Conservation (phyloP, 2,797 vertebrate genomes). For the Micromesistius poutassou region DNA sequence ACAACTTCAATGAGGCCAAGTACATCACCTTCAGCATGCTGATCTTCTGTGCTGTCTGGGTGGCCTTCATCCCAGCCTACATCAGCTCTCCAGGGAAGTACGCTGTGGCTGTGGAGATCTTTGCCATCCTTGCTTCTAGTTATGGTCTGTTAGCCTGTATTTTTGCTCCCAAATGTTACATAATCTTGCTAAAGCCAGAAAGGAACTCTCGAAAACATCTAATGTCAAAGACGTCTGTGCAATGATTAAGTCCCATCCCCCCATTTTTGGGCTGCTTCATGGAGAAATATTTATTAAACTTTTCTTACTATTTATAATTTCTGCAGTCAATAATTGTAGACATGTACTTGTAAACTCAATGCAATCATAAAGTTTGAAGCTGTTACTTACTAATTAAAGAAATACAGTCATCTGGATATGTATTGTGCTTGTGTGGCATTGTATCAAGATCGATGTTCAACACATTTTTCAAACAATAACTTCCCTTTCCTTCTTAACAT, state of each 20-base stretch:
- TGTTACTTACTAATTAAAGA: neutral
- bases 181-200: slow-evolving; percentile 54
- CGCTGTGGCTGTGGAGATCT: slow-evolving; percentile 74
- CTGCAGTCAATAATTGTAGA: neutral
- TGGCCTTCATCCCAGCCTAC: slow-evolving; percentile 76
- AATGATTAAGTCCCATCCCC: neutral
- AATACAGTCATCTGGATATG: neutral
- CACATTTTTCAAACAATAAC: neutral
- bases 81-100: slow-evolving; percentile 79
- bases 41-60: slow-evolving; percentile 78
- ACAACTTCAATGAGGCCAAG: slow-evolving; percentile 77
- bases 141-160: slow-evolving; percentile 75
- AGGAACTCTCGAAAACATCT: slow-evolving; percentile 53
- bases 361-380: neutral
- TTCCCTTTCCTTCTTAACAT: neutral
- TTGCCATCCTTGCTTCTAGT: slow-evolving; percentile 78
- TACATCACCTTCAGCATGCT: slow-evolving; percentile 81
- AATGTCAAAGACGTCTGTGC: slow-evolving; percentile 13
- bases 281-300: too few species aligned
- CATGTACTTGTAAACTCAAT: neutral
- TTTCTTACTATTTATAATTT: neutral
- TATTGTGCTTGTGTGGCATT: neutral
- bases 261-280: neutral
- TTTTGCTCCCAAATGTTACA: slow-evolving; percentile 65
- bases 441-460: neutral